Evolutionary conservation across 2,888 invertebrate genomes (phyloP).

Genomic region (Aspidiotus destructor): DNA sequence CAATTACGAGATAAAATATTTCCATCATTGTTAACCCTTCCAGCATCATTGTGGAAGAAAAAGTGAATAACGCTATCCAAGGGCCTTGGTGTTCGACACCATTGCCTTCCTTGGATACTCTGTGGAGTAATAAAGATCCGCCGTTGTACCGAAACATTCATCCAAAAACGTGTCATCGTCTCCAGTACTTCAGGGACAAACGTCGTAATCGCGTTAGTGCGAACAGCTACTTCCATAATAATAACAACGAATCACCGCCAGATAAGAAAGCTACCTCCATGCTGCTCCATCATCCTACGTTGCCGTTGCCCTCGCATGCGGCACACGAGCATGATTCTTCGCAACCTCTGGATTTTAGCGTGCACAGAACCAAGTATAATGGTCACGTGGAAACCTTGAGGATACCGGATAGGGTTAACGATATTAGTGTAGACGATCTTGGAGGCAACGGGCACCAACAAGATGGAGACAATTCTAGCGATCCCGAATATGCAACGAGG

Average conservation of each 20-base stretch:
- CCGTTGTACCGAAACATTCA: slow-evolving; percentile 8
- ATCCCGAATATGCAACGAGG: slow-evolving; percentile 19
- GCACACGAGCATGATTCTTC: slow-evolving; percentile 15
- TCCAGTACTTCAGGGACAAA: neutral
- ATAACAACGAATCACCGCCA: slow-evolving; percentile 31
- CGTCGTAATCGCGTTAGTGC: neutral
- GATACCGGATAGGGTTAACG: slow-evolving; percentile 8
- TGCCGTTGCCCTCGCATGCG: slow-evolving; percentile 4
- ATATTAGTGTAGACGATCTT: neutral
- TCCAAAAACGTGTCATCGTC: neutral
- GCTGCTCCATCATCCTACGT: slow-evolving; percentile 27
- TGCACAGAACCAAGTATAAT: slow-evolving; percentile 19
- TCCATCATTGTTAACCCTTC: neutral
- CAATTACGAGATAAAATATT: too few species aligned
- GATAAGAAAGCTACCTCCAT: slow-evolving; percentile 23
- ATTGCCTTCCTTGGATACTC: slow-evolving; percentile 26
- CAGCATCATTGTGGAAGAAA: slow-evolving; percentile 32
- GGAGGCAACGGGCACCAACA: slow-evolving; percentile 10
- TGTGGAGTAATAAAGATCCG: slow-evolving; percentile 7
- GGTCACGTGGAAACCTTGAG: slow-evolving; percentile 24
- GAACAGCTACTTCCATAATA: slow-evolving; percentile 19
- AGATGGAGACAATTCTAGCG: slow-evolving; percentile 21
- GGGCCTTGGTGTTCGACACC: slow-evolving; percentile 32
- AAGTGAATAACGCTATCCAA: slow-evolving; percentile 27
- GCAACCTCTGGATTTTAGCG: slow-evolving; percentile 28